A percentile compares a stretch with the other conserved stretches of the same genome.
Evolutionary conservation across 2,888 invertebrate genomes (phyloP).

Genomic region (Cheilosia variabilis): DNA sequence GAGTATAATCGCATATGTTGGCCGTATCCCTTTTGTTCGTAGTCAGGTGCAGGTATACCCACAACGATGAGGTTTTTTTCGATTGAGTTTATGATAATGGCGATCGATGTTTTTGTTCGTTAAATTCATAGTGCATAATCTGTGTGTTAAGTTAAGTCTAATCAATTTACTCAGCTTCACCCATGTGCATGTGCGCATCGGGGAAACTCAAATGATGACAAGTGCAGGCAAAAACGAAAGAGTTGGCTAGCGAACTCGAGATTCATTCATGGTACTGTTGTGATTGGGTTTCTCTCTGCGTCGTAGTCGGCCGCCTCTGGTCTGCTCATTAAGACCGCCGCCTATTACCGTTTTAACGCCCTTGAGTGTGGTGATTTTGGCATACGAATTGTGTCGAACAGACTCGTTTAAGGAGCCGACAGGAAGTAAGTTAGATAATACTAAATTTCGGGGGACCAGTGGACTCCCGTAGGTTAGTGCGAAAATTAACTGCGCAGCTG

Average conservation of each 20-base stretch:
- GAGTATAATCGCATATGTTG: conserved; percentile 53
- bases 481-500: conserved; percentile 24
- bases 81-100: conserved; percentile 58
- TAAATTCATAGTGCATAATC: conserved; percentile 62
- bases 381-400: neutral
- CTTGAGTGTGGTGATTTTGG: conserved; percentile 21
- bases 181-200: neutral
- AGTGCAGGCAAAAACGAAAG: conserved; percentile 48
- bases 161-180: conserved; percentile 45
- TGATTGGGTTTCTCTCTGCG: conserved; percentile 26
- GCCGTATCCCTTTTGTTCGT: conserved; percentile 28
- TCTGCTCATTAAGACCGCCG: conserved; percentile 43
- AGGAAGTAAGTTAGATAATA: conserved; percentile 47
- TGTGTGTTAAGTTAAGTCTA: conserved; percentile 54
- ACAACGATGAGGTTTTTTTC: neutral
- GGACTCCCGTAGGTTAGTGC: conserved; percentile 2
- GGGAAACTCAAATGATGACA: neutral
- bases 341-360: conserved; percentile 29
- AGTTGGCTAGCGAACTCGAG: conserved; percentile 67
- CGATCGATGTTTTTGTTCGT: conserved; percentile 68
- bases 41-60: conserved; percentile 34
- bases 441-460: neutral
- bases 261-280: conserved; percentile 54
- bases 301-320: conserved; percentile 12
- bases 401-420: neutral